These are phyloP conservation scores for Hipposideros armiger DNA, from an alignment of 2,113 vertebrate species.

Conservation along the genomic window DNA sequence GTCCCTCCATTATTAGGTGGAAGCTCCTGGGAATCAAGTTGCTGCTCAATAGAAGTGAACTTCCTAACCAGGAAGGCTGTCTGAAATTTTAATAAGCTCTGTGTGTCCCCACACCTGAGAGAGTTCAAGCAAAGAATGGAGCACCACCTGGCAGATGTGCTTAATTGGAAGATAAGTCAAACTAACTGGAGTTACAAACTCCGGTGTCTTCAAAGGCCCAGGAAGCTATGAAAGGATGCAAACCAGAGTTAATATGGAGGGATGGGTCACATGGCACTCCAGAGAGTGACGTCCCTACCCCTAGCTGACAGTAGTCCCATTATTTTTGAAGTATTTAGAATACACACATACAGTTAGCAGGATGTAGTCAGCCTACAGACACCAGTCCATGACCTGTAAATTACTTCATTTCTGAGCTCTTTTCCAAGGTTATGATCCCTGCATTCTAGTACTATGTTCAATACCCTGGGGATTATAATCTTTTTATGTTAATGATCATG, in stretches of 20 bases:
- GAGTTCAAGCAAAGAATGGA: neutral
- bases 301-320: neutral
- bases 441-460: neutral
- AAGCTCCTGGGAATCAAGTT: slow-evolving; percentile 47
- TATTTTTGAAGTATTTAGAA: neutral
- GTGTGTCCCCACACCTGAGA: neutral
- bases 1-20: neutral
- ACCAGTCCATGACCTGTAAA: neutral
- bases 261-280: neutral
- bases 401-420: neutral
- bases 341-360: neutral
- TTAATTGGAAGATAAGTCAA: slow-evolving; percentile 55
- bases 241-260: neutral
- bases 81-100: slow-evolving; percentile 52
- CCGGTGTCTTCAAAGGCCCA: neutral
- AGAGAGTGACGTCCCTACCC: neutral
- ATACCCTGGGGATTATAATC: neutral
- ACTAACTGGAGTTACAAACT: neutral
- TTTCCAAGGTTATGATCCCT: neutral
- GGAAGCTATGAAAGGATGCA: neutral
- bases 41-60: slow-evolving; percentile 29
- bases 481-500: slow-evolving; percentile 3
- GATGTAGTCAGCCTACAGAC: neutral
- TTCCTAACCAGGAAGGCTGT: slow-evolving; percentile 46
- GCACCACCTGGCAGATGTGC: neutral